Percentiles rank a stretch among this genome's conserved stretches.
Conservation (phyloP, 1,140 invertebrate species). For the Gryon sp. region DNA sequence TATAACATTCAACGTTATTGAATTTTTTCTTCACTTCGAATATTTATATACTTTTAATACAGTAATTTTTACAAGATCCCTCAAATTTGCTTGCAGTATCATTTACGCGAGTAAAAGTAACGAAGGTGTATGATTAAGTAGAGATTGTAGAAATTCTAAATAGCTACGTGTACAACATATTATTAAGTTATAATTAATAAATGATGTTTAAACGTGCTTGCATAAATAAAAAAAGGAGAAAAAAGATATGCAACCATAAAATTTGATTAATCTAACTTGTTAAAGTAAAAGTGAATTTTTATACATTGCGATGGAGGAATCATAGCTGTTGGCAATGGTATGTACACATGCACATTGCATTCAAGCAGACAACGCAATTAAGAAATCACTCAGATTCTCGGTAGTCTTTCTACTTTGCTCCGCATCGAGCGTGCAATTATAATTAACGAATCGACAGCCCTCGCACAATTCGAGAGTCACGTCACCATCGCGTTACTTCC, state of each 20-base stretch:
- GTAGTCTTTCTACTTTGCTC: conserved; percentile 57
- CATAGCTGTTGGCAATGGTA: conserved; percentile 32
- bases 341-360: conserved; percentile 41
- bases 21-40: no score
- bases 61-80: no score
- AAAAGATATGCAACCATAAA: conserved; percentile 24
- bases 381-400: conserved; percentile 68
- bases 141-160: conserved; percentile 34
- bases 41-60: no score
- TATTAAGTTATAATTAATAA: conserved; percentile 49
- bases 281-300: conserved; percentile 43
- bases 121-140: conserved; percentile 12
- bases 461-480: conserved; percentile 62
- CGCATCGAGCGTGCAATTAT: conserved; percentile 64
- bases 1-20: no score
- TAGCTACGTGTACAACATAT: conserved; percentile 10
- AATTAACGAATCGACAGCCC: conserved; percentile 67
- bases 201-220: conserved; percentile 24
- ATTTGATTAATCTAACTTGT: conserved; percentile 38
- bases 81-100: no score
- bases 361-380: conserved; percentile 65
- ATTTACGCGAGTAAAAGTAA: conserved; percentile 28
- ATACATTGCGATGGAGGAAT: conserved; percentile 27
- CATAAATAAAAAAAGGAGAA: no score
- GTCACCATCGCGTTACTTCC: conserved; percentile 51